Base-by-base conservation (phyloP, 2,888 invertebrate genomes). In the Caenorhabditis wallacei region DNA sequence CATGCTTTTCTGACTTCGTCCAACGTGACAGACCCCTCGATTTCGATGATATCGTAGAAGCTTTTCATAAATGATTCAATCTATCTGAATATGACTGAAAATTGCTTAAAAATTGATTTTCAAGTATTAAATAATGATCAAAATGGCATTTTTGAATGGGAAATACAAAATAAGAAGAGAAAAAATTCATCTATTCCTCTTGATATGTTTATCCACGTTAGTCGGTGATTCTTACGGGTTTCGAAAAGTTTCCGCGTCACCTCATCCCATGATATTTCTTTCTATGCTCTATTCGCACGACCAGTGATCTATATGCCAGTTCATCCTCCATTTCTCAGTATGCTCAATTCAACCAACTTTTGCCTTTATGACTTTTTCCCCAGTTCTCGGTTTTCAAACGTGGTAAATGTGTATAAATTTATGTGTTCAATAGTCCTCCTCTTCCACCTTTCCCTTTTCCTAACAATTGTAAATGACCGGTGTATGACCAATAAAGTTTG, bases 1-100 rank as follows among this genome's bases (percentile, higher is more conserved):
- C 90, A 91, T 13, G 88, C 86, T 64, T 84, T 82, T 75, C 90
- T 91, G 46, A 91, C 70, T 51, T 87, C 84, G 8, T 87, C 86
- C 26, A 51, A 68, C 2, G 76, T 46, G 24, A 84, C 83, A 13
- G 53, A 53, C 61, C 84, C 85, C 10, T 79, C 68, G 57, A 86
- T 80, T 54, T 76, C 85, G 18, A 90, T 76, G 24, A 90, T 85
- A 16, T 88, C 86, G 84, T 90, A 90, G 82, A 89, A 90, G 51
- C 84, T 88, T 57, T 84, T 84, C 90, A 90, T 90, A 69, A 43
- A 80, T 24, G 37, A 43, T 10, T 35, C 10, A 18, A 24, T 48
- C 22, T 37, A 16, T 54, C 20, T 22, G 10, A 11, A 66, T 53
- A 7, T 18, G 10, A 1, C 16, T 51, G 18, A 53, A n/a, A n/a